Evolutionary conservation across 2,113 vertebrate species (phyloP), one percentile per base, ranked within the genome.

Genomic region (Typhlomys cinereus): DNA sequence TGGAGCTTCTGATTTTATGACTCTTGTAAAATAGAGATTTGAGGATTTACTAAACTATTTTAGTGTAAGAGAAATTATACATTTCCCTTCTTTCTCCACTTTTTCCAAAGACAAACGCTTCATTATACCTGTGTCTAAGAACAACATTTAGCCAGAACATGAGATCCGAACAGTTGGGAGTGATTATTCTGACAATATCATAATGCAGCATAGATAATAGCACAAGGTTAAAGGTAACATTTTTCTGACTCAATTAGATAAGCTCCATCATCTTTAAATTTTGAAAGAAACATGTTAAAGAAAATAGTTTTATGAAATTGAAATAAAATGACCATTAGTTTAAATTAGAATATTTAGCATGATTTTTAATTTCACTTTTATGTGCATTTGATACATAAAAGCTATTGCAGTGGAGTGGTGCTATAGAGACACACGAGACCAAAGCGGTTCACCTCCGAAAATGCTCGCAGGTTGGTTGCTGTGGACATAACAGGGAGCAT

Each of bases 301-400:
- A 85, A 59, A 74, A 0, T 11, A 54, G 29, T 70, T 96, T 79
- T 70, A 20, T 70, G 48, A 66, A 78, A 69, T 44, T 48, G 67
- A 74, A 41, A 41, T 20, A 27, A 64, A 44, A 69, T 17, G 52
- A 73, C 7, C 85, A 25, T 41, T 29, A 59, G 27, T 79, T 85
- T 90, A 78, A 61, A 78, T 57, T 64, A 69, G 66, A 85, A 50
- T 85, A 73, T 91, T 85, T 86, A 14, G 21, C 7, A 88, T 7
- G 27, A 46, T 39, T 71, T 86, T 69, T 25, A 27, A 61, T 84
- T 86, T 78, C 48, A 67, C 34, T 57, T 88, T 83, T 85, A 23
- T 79, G 10, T 79, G 12, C 62, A 41, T 74, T 29, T 66, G 39
- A 11, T n/a, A 67, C 67, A 34, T 88, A 83, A 78, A 92, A 81